phyloP scores from a whole-genome alignment of 2,113 vertebrate genomes.

The Verasper variegatus region DNA sequence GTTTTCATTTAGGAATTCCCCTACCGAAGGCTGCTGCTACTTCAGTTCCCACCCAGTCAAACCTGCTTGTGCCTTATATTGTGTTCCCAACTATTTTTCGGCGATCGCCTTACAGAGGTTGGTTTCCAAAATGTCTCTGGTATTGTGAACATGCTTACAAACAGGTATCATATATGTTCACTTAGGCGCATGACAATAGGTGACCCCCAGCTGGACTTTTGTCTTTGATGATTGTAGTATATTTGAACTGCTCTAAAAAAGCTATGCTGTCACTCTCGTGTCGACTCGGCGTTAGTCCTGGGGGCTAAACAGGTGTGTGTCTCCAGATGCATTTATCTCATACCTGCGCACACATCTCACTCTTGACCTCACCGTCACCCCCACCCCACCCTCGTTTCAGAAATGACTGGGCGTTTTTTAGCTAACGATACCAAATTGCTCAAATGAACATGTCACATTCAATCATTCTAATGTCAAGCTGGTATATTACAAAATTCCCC shows the following conservation, averaged over 20 bases:
- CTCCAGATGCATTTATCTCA: constrained; percentile 71
- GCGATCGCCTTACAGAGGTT: constrained; percentile 61
- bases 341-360: constrained; percentile 65
- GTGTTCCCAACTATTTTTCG: constrained; percentile 58
- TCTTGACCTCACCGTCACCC: constrained; percentile 48
- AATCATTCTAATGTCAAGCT: constrained; percentile 62
- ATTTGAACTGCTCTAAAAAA: constrained; percentile 36
- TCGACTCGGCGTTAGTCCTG: constrained; percentile 52
- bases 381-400: constrained; percentile 17
- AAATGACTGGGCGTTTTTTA: constrained; percentile 50
- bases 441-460: constrained; percentile 62
- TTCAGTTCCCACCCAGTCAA: constrained; percentile 64
- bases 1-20: constrained; percentile 78
- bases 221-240: constrained; percentile 49
- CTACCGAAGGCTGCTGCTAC: constrained; percentile 29
- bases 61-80: constrained; percentile 62
- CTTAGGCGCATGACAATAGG: constrained; percentile 55
- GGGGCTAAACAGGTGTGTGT: constrained; percentile 77
- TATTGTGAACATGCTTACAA: constrained; percentile 64
- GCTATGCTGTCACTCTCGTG: constrained; percentile 34
- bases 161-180: constrained; percentile 64
- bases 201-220: constrained; percentile 68
- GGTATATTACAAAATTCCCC: constrained; percentile 23
- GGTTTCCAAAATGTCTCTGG: constrained; percentile 54
- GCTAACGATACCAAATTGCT: constrained; percentile 63